Percentiles rank a stretch among this genome's conserved stretches.
Evolutionary conservation across 2,113 vertebrate species (phyloP).

Genomic region (Tylochromis polylepis): DNA sequence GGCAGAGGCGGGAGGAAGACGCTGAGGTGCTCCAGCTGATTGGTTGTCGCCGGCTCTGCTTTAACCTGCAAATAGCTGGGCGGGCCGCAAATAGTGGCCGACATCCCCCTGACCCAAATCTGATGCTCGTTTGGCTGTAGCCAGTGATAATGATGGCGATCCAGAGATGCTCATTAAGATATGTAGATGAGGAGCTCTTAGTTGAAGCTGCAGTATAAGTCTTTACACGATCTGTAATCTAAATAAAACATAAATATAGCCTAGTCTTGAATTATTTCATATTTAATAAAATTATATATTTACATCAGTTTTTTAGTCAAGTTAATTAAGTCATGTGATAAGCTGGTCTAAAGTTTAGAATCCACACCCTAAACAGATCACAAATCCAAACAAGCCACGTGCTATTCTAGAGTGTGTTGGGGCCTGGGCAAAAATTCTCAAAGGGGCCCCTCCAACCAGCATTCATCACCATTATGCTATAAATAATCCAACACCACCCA

Average conservation of each 20-base stretch:
- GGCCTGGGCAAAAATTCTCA: background rate
- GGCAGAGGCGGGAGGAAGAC: conserved; percentile 32
- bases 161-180: background rate
- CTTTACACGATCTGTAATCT: background rate
- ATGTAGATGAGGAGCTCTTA: background rate
- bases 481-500: background rate
- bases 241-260: background rate
- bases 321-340: background rate
- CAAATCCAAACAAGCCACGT: background rate
- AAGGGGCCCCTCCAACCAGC: background rate
- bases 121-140: background rate
- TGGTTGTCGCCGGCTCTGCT: conserved; percentile 24
- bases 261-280: background rate
- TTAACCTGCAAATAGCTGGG: background rate
- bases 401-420: background rate
- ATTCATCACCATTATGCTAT: background rate
- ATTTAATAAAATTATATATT: too few relatives aligned
- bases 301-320: background rate
- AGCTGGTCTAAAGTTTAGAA: background rate
- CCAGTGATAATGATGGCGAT: background rate
- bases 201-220: background rate
- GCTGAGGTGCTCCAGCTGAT: background rate
- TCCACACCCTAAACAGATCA: background rate
- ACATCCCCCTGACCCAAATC: conserved; percentile 52
- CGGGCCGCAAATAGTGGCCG: background rate